Percentiles rank a stretch among this genome's conserved stretches.
These are phyloP conservation scores for Meda fulgida DNA, from an alignment of 2,797 vertebrate species.

Conservation along the genomic window DNA sequence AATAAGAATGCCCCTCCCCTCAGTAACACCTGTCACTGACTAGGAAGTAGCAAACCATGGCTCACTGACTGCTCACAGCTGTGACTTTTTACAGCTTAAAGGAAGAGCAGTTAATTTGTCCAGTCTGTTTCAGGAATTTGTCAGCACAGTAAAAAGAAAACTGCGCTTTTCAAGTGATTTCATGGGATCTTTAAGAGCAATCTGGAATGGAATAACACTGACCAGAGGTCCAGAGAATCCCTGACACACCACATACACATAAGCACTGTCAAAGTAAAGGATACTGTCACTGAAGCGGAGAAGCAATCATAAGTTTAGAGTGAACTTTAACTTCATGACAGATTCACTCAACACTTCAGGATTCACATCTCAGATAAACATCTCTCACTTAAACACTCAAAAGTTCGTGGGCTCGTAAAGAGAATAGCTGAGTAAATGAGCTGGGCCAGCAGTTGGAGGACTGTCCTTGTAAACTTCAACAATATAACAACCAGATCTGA, in stretches of 20 bases:
- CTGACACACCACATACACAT: slow-evolving; percentile 23
- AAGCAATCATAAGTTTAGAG: neutral
- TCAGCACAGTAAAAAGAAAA: neutral
- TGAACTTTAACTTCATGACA: slow-evolving; percentile 33
- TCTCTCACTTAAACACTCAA: neutral
- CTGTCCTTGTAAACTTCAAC: slow-evolving; percentile 40
- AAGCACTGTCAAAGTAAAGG: slow-evolving; percentile 17
- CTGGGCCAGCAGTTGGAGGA: slow-evolving; percentile 1
- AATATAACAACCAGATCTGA: slow-evolving; percentile 50
- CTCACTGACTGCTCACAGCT: neutral
- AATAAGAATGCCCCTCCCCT: neutral
- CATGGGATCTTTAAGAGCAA: neutral
- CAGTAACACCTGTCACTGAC: neutral
- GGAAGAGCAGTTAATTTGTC: slow-evolving; percentile 1
- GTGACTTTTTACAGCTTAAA: slow-evolving; percentile 4
- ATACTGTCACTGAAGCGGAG: neutral
- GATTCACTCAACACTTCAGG: slow-evolving; percentile 5
- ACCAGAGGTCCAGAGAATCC: slow-evolving; percentile 33
- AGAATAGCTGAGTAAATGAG: slow-evolving; percentile 25
- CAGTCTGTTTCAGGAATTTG: neutral
- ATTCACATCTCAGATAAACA: slow-evolving; percentile 14
- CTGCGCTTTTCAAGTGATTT: neutral
- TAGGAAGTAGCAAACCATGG: neutral
- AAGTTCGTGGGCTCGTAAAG: neutral
- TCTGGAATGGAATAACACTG: slow-evolving; percentile 25